Base-by-base conservation (phyloP, 2,888 invertebrate genomes). In the Teinopalpus imperialis region DNA sequence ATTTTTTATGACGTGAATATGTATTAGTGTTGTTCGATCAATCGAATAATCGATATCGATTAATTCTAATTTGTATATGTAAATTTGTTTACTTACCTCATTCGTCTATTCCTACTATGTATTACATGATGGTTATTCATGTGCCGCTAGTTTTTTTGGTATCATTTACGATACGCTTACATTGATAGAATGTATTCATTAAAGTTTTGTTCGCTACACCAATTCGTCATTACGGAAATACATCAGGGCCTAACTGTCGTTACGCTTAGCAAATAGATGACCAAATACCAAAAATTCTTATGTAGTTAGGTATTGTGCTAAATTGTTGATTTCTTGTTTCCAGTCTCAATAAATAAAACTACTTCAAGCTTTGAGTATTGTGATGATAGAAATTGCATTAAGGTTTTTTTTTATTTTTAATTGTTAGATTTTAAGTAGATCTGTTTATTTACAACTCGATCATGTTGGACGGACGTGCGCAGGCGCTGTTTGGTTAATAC, bases 181-280 rank as follows among this genome's bases (percentile, higher is more conserved):
- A 57, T 54, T 21, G n/a, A n/a, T 30, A 24, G 29, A 37, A 4
- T 5, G 9, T 16, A 18, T 32, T 29, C 9, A 30, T 16, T 16
- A 4, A 3, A 58, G 57, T 59, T 56, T 57, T 57, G 48, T 57
- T 57, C 36, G 23, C 24, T 14, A 21, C 7, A n/a, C 10, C 21
- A 29, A 36, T 43, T 21, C 31, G 57, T 51, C 52, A 56, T 57
- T 55, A 60, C 54, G 52, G 46, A 51, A 61, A 63, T 34, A 51
- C 63, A 73, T 48, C 60, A 54, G 75, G 74, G 75, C 80, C 78
- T 81, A 78, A 77, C 71, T 73, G 76, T 75, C 74, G 69, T 66
- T 64, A 73, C 62, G 56, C 70, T 61, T 64, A 66, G 60, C 57
- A 60, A 61, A 56, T 62, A 61, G 66, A 75, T 76, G 77, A 78